Evolutionary conservation across 1,140 invertebrate species (phyloP).

Genomic region (Drosophila tani): DNA sequence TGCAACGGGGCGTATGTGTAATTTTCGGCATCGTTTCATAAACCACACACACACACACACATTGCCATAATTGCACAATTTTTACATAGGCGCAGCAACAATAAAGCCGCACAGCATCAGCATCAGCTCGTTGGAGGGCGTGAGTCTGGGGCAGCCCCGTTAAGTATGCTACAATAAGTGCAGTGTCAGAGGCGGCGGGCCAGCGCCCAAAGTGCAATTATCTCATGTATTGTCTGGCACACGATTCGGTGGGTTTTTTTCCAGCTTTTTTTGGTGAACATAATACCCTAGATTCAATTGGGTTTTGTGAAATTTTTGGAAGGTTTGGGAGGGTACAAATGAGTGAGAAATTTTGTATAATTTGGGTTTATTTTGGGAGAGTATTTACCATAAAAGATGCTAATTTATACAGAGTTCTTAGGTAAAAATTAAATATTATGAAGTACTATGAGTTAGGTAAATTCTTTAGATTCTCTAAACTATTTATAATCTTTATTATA

Average conservation of each 20-base stretch:
- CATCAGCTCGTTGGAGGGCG: conserved; percentile 15
- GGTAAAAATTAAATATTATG: not conserved
- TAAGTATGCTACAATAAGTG: conserved; percentile 83
- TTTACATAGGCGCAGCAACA: conserved; percentile 77
- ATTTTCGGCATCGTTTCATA: conserved; percentile 83
- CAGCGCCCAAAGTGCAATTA: conserved; percentile 80
- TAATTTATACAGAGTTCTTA: not conserved
- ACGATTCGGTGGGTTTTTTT: conserved; percentile 45
- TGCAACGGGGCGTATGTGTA: conserved; percentile 81
- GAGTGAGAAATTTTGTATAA: no score
- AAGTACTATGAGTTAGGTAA: not conserved
- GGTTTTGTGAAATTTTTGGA: conserved; percentile 1
- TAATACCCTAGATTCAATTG: conserved; percentile 21
- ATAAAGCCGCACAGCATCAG: conserved; percentile 62
- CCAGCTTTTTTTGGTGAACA: conserved; percentile 22
- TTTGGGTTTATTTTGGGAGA: no score
- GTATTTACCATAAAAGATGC: not conserved
- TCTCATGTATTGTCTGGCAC: conserved; percentile 79
- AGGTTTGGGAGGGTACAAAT: not conserved
- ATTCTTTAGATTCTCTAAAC: not conserved
- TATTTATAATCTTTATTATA: not conserved
- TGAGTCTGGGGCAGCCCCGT: conserved; percentile 47
- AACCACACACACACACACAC: conserved; percentile 40
- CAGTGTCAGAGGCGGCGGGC: conserved; percentile 73
- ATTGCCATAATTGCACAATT: conserved; percentile 68